Base-by-base conservation (phyloP, 2,113 vertebrate genomes). In the Amblyornis subalaris region DNA sequence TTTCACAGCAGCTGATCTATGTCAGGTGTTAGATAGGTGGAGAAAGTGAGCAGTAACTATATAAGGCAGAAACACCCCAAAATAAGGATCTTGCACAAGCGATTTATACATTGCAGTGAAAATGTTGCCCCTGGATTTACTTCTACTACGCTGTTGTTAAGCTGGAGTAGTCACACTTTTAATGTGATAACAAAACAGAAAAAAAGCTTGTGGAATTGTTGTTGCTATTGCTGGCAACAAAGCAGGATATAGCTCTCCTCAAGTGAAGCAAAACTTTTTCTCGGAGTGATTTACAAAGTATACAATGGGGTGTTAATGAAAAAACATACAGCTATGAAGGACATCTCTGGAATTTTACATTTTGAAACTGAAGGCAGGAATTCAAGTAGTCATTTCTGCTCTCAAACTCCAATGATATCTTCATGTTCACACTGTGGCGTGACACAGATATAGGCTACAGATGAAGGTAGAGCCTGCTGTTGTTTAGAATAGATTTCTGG, bases 361-460 rank as follows among this genome's bases (percentile, higher is more conserved):
- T 85, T 73, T 57, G 47, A 92, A 70, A 61, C 7, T 26, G n/a
- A 83, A 88, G 6, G 5, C 15, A 66, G 19, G 29, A 61, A 24
- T 84, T 86, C 29, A 73, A 83, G 18, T 1, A 47, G 13, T 50
- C 13, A 25, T 78, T 89, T 93, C 21, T 70, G 18, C 33, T 50
- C 16, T 66, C 42, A n/a, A 57, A 9, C 11, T 42, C 31, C 2
- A 11, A 3, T 9, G 15, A 25, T 79, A 21, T 24, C 31, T 57
- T 33, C 9, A 23, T 0, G 0, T 35, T 82, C 4, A 2, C 24
- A 17, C 14, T 35, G n/a, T 57, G 26, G 0, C 45, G 45, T 44
- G 53, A 13, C 28, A 13, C 28, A 69, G 6, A 73, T 6, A n/a
- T 2, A 55, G 25, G 24, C 10, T 58, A 62, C 26, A 64, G 61